A percentile compares a stretch with the other conserved stretches of the same genome.
Evolutionary conservation across 2,797 vertebrate genomes (phyloP).

Genomic region (Eospalax fontanierii): DNA sequence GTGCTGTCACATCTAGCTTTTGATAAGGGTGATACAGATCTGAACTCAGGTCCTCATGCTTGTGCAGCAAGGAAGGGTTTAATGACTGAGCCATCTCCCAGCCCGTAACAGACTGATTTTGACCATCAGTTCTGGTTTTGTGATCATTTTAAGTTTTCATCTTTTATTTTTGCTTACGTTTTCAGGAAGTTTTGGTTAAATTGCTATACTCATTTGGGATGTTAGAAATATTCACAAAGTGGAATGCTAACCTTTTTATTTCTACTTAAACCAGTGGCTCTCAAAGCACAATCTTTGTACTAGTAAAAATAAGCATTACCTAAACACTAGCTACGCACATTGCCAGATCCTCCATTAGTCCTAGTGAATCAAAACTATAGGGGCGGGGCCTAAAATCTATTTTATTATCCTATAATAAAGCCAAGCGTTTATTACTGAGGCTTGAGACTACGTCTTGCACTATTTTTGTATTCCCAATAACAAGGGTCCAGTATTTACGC

Average conservation of each 20-base stretch:
- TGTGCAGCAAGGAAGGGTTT: background rate
- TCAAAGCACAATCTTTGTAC: background rate
- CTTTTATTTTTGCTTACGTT: slow-evolving; percentile 25
- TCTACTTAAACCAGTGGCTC: background rate
- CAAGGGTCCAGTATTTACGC: background rate
- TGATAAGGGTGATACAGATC: accelerated
- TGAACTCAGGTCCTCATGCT: background rate
- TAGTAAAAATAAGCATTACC: background rate
- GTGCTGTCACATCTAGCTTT: background rate
- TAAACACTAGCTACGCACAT: background rate
- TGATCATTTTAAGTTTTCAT: slow-evolving; percentile 6
- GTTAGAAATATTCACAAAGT: background rate
- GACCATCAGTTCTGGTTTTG: background rate
- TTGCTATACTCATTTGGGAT: background rate
- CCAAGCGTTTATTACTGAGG: background rate
- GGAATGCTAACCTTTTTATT: background rate
- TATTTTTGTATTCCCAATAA: background rate
- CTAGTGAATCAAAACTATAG: background rate
- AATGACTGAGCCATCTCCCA: background rate
- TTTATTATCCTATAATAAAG: background rate
- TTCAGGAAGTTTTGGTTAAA: background rate
- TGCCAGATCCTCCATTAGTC: background rate
- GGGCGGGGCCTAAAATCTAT: background rate
- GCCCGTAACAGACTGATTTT: background rate
- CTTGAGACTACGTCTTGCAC: background rate